Evolutionary conservation across 2,113 vertebrate genomes (phyloP).

Genomic region (Oreotrochilus melanogaster): DNA sequence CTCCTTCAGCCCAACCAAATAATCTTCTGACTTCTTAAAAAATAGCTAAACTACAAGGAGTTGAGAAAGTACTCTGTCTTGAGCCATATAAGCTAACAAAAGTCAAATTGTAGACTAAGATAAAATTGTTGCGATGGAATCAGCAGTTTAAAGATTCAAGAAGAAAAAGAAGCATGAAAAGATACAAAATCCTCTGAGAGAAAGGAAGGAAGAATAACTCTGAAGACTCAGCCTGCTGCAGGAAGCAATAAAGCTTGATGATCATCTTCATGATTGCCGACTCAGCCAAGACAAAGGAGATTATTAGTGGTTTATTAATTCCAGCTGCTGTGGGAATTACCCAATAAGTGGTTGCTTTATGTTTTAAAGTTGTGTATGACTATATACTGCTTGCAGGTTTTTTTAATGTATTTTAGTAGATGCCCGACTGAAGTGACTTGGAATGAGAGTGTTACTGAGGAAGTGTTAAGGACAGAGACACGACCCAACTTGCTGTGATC

Average conservation of each 20-base stretch:
- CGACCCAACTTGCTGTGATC: not conserved
- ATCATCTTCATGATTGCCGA: fast-evolving
- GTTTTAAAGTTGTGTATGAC: not conserved
- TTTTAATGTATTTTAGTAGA: not conserved
- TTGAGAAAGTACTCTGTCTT: not conserved
- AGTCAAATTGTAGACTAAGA: not conserved
- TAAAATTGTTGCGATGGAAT: not conserved
- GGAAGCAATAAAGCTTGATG: not conserved
- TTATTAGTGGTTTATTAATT: not conserved
- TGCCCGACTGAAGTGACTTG: not conserved
- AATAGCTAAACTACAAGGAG: fast-evolving
- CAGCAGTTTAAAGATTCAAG: not conserved
- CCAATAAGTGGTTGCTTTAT: not conserved
- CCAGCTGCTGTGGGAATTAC: not conserved
- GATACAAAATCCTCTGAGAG: not conserved
- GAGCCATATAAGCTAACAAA: not conserved
- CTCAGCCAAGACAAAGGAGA: not conserved
- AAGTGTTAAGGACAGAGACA: not conserved
- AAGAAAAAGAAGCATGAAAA: not conserved
- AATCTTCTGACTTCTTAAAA: not conserved
- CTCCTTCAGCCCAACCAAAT: not conserved
- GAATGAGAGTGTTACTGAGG: not conserved
- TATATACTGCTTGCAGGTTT: not conserved
- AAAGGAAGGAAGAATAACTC: not conserved
- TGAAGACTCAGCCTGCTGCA: not conserved